Evolutionary conservation across 2,797 vertebrate genomes (phyloP).

Genomic region (Paguma larvata): DNA sequence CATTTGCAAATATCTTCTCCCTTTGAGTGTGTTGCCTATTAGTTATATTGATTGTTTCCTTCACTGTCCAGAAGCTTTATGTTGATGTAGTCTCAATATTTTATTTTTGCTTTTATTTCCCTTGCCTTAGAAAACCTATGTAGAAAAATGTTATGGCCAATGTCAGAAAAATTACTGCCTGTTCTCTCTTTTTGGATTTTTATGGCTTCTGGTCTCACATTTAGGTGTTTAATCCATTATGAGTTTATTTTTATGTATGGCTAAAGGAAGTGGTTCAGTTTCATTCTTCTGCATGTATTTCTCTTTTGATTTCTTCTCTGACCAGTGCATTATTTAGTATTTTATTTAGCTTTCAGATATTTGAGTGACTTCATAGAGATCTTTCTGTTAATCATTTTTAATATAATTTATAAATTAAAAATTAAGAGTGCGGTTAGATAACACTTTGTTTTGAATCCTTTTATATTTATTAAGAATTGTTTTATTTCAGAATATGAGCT

Average conservation of each 20-base stretch:
- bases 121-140: neutral
- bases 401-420: neutral
- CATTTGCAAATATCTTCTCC: neutral
- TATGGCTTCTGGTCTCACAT: neutral
- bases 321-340: neutral
- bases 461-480: neutral
- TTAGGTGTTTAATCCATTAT: neutral
- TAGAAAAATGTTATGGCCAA: neutral
- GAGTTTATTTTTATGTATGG: neutral
- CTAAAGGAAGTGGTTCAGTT: neutral
- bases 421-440: neutral
- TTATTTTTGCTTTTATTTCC: neutral
- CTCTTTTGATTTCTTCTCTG: neutral
- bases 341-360: slow-evolving; percentile 5
- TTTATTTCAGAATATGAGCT: neutral
- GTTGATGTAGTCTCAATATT: neutral
- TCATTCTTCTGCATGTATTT: neutral
- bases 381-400: neutral
- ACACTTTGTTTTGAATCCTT: neutral
- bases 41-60: neutral
- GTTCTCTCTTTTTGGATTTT: neutral
- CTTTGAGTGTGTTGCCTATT: neutral
- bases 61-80: neutral
- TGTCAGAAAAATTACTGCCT: neutral
- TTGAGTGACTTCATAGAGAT: neutral